Base-by-base conservation (phyloP, 2,888 invertebrate species). In the Apamea epomidion region DNA sequence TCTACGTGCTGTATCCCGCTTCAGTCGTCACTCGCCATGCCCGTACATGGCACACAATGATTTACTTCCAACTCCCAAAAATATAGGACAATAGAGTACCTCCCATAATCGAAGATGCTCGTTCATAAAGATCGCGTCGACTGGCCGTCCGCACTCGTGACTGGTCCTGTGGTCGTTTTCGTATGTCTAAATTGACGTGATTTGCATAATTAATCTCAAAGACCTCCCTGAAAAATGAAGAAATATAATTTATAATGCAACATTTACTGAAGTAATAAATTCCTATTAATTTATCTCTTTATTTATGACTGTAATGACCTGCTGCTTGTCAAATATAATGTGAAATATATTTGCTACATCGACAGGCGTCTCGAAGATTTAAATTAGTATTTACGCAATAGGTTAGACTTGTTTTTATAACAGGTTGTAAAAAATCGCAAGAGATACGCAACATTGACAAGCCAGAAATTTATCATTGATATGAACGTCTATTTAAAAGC, bases 1-100 rank as follows among this genome's bases (percentile, higher is more conserved):
- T 84, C 89, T 89, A 93, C 95, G 94, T 94, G 95, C 92, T 92
- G 92, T 91, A 92, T 92, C 93, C 94, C 92, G 90, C 80, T 54
- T 62, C 85, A 86, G 83, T 80, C 80, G 86, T 84, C 88, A 84
- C 85, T 85, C 83, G 82, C 77, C 84, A 82, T 82, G 85, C 81
- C 90, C 91, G 83, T 86, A 88, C 83, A 89, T 74, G 83, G 70
- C 76, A 54, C 77, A 91, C 90, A 90, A 91, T 91, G 90, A 90
- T 90, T 91, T 91, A 90, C 88, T 89, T 89, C 84, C 87, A 86
- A 88, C 90, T 89, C 88, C 90, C 90, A 90, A 90, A 89, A 90
- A 90, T 89, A 89, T 90, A 83, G 85, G 78, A 86, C 90, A 90
- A 90, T 89, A 83, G 88, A 83, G 71, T 77, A 60, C 74, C 80